A percentile compares a stretch with the other conserved stretches of the same genome.
Evolutionary conservation across 2,113 vertebrate genomes (phyloP).

Genomic region (Rafetus swinhoei): DNA sequence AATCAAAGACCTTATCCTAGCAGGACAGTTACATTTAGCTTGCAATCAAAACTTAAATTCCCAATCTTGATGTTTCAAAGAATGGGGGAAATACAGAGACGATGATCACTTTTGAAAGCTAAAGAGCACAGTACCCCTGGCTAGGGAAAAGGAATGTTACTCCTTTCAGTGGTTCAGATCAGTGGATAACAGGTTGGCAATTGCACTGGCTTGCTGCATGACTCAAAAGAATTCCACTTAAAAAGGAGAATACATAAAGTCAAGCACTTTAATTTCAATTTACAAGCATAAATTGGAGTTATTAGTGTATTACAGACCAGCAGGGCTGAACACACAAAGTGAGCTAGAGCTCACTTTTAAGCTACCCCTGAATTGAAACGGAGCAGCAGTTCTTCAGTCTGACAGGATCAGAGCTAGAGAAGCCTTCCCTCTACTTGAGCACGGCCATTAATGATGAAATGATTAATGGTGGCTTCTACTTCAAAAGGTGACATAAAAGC

Average conservation of each 20-base stretch:
- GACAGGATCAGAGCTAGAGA: constrained; percentile 23
- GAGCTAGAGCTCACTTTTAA: neutral
- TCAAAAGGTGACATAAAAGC: constrained; percentile 70
- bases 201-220: neutral
- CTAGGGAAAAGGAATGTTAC: neutral
- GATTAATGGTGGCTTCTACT: constrained; percentile 74
- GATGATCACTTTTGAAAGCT: neutral
- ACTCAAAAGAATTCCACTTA: neutral
- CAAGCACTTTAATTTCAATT: neutral
- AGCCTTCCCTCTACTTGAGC: constrained; percentile 20
- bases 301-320: neutral
- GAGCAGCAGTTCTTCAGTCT: constrained; percentile 32
- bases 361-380: constrained; percentile 52
- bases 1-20: neutral
- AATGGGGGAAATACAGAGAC: neutral
- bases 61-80: neutral
- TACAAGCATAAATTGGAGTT: constrained; percentile 28
- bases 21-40: neutral
- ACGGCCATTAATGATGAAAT: constrained; percentile 72
- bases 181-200: neutral
- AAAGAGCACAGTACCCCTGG: neutral
- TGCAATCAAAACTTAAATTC: neutral
- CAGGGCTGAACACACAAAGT: constrained; percentile 7
- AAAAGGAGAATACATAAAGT: neutral
- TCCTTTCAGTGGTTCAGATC: neutral